Evolutionary conservation across 2,797 vertebrate species (phyloP).

Genomic region (Amblyopsis hoosieri): DNA sequence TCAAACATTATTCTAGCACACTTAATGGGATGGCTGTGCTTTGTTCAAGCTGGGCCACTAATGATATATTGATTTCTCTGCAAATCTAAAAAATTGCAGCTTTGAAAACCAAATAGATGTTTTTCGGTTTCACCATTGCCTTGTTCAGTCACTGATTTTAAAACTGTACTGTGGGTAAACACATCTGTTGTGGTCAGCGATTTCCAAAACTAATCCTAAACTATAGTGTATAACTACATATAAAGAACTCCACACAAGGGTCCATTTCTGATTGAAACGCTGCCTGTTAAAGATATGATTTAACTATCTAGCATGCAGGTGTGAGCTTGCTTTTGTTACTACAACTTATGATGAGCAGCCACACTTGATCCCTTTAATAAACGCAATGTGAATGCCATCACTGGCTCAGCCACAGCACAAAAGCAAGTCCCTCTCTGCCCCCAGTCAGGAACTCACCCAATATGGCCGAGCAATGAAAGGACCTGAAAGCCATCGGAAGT

Average conservation of each 20-base stretch:
- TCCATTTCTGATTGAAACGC: no score
- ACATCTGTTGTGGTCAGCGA: conserved; percentile 1
- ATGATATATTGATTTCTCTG: conserved; percentile 75
- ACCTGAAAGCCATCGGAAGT: conserved; percentile 69
- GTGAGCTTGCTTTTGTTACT: no score
- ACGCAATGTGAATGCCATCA: conserved; percentile 22
- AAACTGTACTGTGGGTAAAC: conserved; percentile 14
- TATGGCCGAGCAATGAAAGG: conserved; percentile 53
- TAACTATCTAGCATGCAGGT: no score
- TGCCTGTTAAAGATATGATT: no score
- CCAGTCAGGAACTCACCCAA: conserved; percentile 45
- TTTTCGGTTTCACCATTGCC: conserved; percentile 28
- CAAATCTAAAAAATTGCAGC: no score
- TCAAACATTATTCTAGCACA: conserved; percentile 78
- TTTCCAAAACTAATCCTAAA: conserved; percentile 5
- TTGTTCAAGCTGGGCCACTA: conserved; percentile 68
- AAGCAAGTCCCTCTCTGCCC: conserved; percentile 38
- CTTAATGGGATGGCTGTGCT: conserved; percentile 75
- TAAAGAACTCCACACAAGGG: no score
- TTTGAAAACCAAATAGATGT: background rate
- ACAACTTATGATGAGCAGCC: no score
- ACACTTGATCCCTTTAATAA: background rate
- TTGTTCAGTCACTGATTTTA: conserved; percentile 29
- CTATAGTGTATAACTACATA: background rate
- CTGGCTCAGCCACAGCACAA: conserved; percentile 33